Conservation (phyloP, 2,797 vertebrate species). For the Gastrophryne carolinensis region DNA sequence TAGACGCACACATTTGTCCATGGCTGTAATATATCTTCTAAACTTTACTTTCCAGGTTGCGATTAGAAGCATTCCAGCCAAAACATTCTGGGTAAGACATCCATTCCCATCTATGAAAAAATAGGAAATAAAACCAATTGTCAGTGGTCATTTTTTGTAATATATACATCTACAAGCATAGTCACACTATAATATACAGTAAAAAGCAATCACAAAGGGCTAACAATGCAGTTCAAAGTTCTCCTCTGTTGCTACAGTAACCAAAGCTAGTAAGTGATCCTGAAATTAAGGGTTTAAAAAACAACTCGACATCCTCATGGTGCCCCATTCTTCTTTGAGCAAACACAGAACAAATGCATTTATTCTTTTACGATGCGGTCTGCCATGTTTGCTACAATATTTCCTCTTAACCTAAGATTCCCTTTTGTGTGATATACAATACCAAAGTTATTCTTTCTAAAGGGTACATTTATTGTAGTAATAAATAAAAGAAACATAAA, state of each 20-base stretch:
- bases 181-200: neutral
- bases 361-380: neutral
- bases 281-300: slow-evolving; percentile 31
- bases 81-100: neutral
- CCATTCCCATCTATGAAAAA: neutral
- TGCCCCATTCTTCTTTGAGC: neutral
- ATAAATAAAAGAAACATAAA: neutral
- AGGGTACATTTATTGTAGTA: neutral
- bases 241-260: slow-evolving; percentile 14
- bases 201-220: neutral
- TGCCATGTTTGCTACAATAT: neutral
- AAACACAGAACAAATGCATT: neutral
- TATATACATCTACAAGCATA: neutral
- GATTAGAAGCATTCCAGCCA: neutral
- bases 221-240: neutral
- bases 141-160: neutral
- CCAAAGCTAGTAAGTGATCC: slow-evolving; percentile 15
- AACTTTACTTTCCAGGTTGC: neutral
- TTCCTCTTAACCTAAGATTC: neutral
- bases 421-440: neutral
- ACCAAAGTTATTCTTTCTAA: neutral
- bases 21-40: neutral
- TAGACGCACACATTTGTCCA: neutral
- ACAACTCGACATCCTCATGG: neutral
- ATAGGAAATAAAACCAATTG: neutral